Conservation (phyloP, 2,113 vertebrate genomes). For the Cettia cetti region DNA sequence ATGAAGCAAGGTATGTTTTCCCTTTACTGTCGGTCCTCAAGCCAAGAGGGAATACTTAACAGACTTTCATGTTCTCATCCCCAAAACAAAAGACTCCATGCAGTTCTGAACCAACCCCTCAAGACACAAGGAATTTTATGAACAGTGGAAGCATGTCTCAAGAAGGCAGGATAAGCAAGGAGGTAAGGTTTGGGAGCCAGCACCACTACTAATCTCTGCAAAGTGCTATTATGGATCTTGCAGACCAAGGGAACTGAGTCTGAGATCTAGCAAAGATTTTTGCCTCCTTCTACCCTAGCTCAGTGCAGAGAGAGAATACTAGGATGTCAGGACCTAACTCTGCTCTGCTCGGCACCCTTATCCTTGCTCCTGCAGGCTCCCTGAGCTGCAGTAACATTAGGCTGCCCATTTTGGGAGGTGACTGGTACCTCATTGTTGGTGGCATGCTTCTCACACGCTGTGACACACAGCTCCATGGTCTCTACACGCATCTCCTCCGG, state of each 20-base stretch:
- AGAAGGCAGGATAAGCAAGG: background rate
- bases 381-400: background rate
- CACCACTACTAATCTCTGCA: background rate
- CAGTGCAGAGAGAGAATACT: background rate
- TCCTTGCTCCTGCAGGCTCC: background rate
- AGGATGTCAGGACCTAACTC: background rate
- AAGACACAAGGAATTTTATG: background rate
- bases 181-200: background rate
- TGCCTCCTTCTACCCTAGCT: background rate
- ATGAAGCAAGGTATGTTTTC: background rate
- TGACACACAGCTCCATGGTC: conserved; percentile 96
- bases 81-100: background rate
- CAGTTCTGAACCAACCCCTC: background rate
- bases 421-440: conserved; percentile 82
- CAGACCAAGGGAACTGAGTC: background rate
- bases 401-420: background rate
- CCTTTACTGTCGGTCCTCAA: background rate
- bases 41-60: background rate
- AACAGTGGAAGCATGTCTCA: background rate
- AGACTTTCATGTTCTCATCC: background rate
- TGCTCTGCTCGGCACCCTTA: background rate
- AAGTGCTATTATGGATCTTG: background rate
- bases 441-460: conserved; percentile 81
- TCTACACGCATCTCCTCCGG: conserved; percentile 96
- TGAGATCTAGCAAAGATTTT: background rate